A percentile compares a stretch with the other conserved stretches of the same genome.
Evolutionary conservation across 2,888 invertebrate species (phyloP).

Genomic region (Ceramica pisi): DNA sequence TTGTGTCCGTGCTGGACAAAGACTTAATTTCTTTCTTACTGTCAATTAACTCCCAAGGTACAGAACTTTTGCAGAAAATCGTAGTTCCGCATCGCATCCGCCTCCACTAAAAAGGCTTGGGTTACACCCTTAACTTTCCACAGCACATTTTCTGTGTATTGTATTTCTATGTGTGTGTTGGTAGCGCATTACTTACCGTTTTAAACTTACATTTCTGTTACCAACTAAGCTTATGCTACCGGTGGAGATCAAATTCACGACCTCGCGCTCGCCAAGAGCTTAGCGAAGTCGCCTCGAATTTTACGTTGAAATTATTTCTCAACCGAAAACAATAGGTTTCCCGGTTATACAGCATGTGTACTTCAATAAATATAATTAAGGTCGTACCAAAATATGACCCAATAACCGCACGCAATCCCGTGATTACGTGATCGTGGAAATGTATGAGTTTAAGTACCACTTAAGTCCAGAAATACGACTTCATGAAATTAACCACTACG

Average conservation of each 20-base stretch:
- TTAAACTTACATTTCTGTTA: no score
- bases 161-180: no score
- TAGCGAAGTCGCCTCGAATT: conserved; percentile 13
- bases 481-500: conserved; percentile 8
- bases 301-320: conserved; percentile 10
- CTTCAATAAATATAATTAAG: conserved; percentile 69
- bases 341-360: conserved; percentile 30
- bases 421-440: conserved; percentile 68
- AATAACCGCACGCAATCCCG: conserved; percentile 71
- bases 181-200: conserved; percentile 5
- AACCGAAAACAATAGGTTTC: conserved; percentile 20
- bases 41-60: no score
- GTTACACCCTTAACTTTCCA: not conserved
- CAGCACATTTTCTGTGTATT: not conserved
- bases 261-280: conserved; percentile 11
- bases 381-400: conserved; percentile 67
- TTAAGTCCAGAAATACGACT: conserved; percentile 46
- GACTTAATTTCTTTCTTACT: no score
- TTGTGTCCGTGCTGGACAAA: no score
- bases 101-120: not conserved
- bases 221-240: conserved; percentile 6
- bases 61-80: no score
- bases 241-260: conserved; percentile 18
- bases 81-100: not conserved
- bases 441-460: conserved; percentile 54